phyloP scores from a whole-genome alignment of 2,113 vertebrate species.

The Lonchura striata region DNA sequence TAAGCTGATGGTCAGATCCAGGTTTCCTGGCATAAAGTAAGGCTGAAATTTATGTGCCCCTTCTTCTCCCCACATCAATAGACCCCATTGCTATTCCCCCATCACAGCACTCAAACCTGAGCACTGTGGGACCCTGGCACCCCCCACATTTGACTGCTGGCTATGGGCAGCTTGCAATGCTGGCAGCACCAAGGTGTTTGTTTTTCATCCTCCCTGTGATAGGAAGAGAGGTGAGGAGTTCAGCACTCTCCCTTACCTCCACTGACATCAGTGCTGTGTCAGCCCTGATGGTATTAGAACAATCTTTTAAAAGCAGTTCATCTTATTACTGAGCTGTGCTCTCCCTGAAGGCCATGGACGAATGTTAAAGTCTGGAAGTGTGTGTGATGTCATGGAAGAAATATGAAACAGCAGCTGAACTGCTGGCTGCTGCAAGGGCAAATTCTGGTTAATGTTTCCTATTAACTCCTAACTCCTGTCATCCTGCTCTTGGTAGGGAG shows the following conservation, averaged over 20 bases:
- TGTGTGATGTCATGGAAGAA: conserved; percentile 4
- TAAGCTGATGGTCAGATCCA: neutral
- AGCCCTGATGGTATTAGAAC: conserved; percentile 29
- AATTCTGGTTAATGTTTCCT: conserved; percentile 46
- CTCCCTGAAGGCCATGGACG: conserved; percentile 34
- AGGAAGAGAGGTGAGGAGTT: conserved; percentile 30
- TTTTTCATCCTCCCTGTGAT: neutral
- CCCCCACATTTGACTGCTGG: neutral
- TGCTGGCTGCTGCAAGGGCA: conserved; percentile 37
- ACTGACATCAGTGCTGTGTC: conserved; percentile 38
- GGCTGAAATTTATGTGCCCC: neutral
- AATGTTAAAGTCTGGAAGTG: conserved; percentile 26
- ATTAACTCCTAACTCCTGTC: conserved; percentile 45
- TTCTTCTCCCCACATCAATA: rapidly evolving
- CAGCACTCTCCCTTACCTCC: neutral
- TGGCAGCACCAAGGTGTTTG: neutral
- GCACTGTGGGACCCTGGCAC: neutral
- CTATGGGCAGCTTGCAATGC: neutral
- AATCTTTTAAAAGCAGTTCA: conserved; percentile 30
- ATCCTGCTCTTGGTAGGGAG: neutral
- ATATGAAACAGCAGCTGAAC: conserved; percentile 31
- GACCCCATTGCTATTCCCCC: neutral
- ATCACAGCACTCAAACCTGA: neutral
- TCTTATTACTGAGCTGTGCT: conserved; percentile 2
- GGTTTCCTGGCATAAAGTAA: neutral